Base-by-base conservation (phyloP, 2,888 invertebrate genomes). In the Siphlonurus alternatus region DNA sequence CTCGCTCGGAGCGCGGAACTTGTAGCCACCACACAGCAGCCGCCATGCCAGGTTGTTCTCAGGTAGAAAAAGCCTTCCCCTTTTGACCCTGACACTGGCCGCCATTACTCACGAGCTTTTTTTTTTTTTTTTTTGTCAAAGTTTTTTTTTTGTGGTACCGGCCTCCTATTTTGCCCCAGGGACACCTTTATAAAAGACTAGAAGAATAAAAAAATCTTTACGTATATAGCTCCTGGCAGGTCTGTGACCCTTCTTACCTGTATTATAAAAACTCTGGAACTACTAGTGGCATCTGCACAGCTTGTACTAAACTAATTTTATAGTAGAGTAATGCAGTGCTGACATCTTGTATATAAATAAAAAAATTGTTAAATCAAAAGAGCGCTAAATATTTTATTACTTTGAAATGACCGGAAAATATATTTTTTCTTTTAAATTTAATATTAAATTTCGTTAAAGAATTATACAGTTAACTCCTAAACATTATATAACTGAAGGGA, bases 81-180 rank as follows among this genome's bases (percentile, higher is more conserved):
- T 56, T 56, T 56, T 56, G 56, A 56, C 56, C 56, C 56, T 56
- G 56, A 38, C 38, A 38, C 38, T 38, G 56, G 22, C 56, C 22
- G 56, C 56, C 56, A 56, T 56, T 56, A 56, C 56, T 56, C 56
- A 56, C n/a, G 19, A 20, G n/a, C 56, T 20, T n/a, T 56, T 22
- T 56, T 22, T 56, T 56, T 56, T 20, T 56, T n/a, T 56, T 56
- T 56, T 56, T 56, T 56, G 56, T 56, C 56, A 56, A 20, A 51
- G 10, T 51, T 51, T 22, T 56, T 56, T 56, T 56, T 56, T 56
- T 20, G 7, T 38, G 15, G 38, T 38, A 38, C 38, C 38, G 38
- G 38, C 38, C 7, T 5, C 38, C 38, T 10, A 15, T 15, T 38
- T 38, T 10, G 38, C 38, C 38, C 15, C 38, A 38, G 38, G 38